Percentiles rank a stretch among this genome's conserved stretches.
Conservation (phyloP, 1,140 invertebrate species). For the Chymomyza costata region DNA sequence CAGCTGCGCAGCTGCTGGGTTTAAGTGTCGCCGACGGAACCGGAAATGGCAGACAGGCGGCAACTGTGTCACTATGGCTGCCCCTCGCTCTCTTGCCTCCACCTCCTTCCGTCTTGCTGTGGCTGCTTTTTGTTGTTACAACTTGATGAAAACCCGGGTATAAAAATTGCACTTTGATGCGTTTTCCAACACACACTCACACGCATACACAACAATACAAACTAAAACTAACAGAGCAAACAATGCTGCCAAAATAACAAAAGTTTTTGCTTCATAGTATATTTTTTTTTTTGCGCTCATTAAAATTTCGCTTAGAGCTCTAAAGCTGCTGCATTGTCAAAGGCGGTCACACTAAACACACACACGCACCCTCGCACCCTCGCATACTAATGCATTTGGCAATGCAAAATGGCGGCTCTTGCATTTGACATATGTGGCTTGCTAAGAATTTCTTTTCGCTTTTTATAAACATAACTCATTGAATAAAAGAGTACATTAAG, state of each 20-base stretch:
- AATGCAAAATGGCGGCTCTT: slow-evolving; percentile 29
- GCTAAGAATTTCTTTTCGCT: slow-evolving; percentile 43
- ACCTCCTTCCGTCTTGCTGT: slow-evolving; percentile 3
- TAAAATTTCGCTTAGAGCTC: slow-evolving; percentile 58
- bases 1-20: slow-evolving; percentile 43
- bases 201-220: not conserved
- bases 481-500: too few relatives aligned
- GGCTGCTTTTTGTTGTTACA: not conserved
- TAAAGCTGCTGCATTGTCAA: slow-evolving; percentile 30
- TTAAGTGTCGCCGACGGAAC: slow-evolving; percentile 37
- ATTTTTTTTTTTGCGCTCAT: slow-evolving; percentile 45
- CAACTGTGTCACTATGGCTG: slow-evolving; percentile 9
- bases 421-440: slow-evolving; percentile 48
- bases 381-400: not conserved
- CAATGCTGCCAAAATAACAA: slow-evolving; percentile 55
- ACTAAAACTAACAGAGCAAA: slow-evolving; percentile 38
- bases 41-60: slow-evolving; percentile 40
- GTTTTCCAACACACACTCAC: slow-evolving; percentile 11
- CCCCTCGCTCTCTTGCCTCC: not conserved
- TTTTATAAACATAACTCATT: too few relatives aligned
- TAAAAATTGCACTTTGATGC: slow-evolving; percentile 68
- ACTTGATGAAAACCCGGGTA: slow-evolving; percentile 45
- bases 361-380: slow-evolving; percentile 22
- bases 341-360: slow-evolving; percentile 1
- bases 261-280: slow-evolving; percentile 46